Base-by-base conservation (phyloP, 2,888 invertebrate genomes). In the Taphrorychus bicolor region DNA sequence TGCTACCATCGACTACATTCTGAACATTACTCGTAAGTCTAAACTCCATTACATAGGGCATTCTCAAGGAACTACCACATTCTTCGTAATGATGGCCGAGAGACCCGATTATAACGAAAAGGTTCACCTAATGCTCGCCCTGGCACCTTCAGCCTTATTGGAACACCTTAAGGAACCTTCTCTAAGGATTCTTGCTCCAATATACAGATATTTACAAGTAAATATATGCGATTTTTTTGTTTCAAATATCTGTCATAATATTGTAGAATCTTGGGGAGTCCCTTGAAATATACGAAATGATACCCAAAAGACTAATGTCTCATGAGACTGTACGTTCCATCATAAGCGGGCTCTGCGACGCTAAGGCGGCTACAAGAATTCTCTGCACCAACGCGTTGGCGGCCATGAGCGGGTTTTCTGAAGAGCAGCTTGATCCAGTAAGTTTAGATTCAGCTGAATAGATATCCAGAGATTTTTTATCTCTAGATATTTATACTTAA, bases 41-140 rank as follows among this genome's bases (percentile, higher is more conserved):
- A 83, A 88, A 56, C 74, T 95, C 0, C 89, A 89, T 73, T 94
- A 93, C 76, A 82, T 93, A 0, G 95, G 94, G 0, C 92, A 94
- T 78, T 94, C 93, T 0, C 88, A 89, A 79, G 94, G 93, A 17
- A 88, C 89, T 0, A 89, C 90, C 0, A 75, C 83, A 1, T 89
- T 90, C 77, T 91, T 87, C 76, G 88, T 89, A 0, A 85, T 90
- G 87, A 83, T 83, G 16, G 85, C 88, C 0, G 83, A 87, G 59
- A 80, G 82, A 16, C 89, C 90, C 0, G 86, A 87, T 48, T 90
- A 90, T 73, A 89, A 89, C 76, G 76, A 82, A 0, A 91, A 89
- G 78, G 85, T 92, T 3, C 83, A 84, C 54, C 14, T 69, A 16
- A 69, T 71, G 69, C 17, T 71, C 16, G 69, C 51, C 1, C 19